A percentile compares a stretch with the other conserved stretches of the same genome.
Evolutionary conservation across 1,140 invertebrate genomes (phyloP).

Genomic region (Holotrichia oblita): DNA sequence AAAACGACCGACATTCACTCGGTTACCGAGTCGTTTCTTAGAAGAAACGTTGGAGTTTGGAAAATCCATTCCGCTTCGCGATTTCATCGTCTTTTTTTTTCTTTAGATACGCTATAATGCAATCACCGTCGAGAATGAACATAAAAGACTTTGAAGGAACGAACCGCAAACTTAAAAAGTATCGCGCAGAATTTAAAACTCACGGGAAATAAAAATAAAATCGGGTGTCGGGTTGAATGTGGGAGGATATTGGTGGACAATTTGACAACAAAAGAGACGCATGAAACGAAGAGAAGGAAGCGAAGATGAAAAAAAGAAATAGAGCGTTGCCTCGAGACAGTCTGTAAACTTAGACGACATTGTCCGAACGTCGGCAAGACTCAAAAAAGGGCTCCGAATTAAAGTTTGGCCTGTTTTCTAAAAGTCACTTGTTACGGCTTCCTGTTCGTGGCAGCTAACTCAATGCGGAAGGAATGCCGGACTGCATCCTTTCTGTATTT

Average conservation of each 20-base stretch:
- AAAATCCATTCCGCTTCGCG: not conserved
- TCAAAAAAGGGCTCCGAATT: slow-evolving; percentile 17
- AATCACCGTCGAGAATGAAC: slow-evolving; percentile 4
- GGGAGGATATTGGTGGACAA: slow-evolving; percentile 27
- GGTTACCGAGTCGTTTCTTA: not conserved
- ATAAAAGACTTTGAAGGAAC: not conserved
- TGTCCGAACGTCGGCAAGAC: not conserved
- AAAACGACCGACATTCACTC: not conserved
- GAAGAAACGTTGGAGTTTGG: not conserved
- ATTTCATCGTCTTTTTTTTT: not conserved
- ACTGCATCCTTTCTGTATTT: not conserved
- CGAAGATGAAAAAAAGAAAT: not conserved
- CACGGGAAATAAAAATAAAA: slow-evolving; percentile 31
- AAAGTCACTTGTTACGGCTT: slow-evolving; percentile 17
- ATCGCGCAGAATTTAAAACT: slow-evolving; percentile 32
- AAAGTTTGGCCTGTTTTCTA: slow-evolving; percentile 15
- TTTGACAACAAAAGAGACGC: slow-evolving; percentile 10
- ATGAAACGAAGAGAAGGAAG: not conserved
- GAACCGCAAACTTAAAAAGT: slow-evolving; percentile 25
- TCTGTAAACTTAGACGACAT: not conserved
- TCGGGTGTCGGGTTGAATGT: slow-evolving; percentile 10
- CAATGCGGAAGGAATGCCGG: not conserved
- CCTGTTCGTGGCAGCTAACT: not conserved
- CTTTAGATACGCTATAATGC: not conserved
- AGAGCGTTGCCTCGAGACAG: not conserved